A percentile compares a stretch with the other conserved stretches of the same genome.
Conservation (phyloP, 2,113 vertebrate species). For the Vireo altiloquus region DNA sequence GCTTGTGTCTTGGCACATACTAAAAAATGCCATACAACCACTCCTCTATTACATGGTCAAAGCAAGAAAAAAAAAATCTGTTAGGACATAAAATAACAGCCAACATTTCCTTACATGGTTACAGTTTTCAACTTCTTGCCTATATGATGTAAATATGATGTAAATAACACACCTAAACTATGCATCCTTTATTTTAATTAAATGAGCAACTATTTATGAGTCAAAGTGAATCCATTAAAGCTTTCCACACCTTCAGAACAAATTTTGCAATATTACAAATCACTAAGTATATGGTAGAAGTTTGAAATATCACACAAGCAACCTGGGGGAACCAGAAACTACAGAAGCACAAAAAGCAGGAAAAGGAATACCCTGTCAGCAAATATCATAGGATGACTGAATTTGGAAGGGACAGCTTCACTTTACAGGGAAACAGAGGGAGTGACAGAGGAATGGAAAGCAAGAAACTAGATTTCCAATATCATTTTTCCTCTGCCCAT, state of each 20-base stretch:
- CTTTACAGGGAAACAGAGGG: background rate
- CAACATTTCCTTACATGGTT: slow-evolving; percentile 13
- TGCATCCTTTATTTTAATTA: background rate
- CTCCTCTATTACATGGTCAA: background rate
- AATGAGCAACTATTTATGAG: background rate
- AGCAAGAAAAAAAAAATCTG: background rate
- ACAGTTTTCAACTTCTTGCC: background rate
- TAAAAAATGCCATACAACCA: background rate
- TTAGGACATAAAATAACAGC: background rate
- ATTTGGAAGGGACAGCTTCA: background rate
- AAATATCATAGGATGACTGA: background rate
- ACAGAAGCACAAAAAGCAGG: background rate
- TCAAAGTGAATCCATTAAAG: background rate
- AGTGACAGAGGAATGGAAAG: background rate
- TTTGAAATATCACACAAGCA: background rate
- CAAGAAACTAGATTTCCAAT: background rate
- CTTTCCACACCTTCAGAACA: background rate
- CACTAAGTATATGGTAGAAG: background rate
- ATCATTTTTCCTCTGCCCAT: background rate
- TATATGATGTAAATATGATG: background rate
- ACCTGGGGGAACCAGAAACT: background rate
- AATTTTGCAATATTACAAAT: background rate
- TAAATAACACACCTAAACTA: background rate
- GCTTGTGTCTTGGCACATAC: slow-evolving; percentile 7
- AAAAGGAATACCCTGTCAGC: background rate